Evolutionary conservation across 2,888 invertebrate species (phyloP).

Genomic region (Sceliomorpha sp.): DNA sequence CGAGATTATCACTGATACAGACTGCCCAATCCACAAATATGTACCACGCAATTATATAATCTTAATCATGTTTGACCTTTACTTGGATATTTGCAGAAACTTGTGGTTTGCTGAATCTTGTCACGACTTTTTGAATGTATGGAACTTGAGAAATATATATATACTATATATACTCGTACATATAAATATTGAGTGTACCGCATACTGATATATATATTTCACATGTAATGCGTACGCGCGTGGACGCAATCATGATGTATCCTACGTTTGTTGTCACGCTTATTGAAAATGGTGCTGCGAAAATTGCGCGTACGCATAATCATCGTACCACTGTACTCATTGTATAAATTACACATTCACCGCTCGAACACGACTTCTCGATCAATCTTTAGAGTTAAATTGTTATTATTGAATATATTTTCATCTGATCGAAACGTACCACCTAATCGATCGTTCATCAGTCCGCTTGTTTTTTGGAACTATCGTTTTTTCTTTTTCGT

Average conservation of each 20-base stretch:
- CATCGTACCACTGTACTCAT: constrained; percentile 78
- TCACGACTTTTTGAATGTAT: constrained; percentile 79
- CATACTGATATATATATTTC: constrained; percentile 18
- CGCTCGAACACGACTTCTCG: constrained; percentile 69
- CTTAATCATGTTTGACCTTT: constrained; percentile 77
- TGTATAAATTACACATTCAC: constrained; percentile 80
- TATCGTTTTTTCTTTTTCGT: no score
- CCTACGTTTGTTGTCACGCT: constrained; percentile 1
- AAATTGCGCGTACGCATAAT: constrained; percentile 53
- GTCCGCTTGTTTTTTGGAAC: constrained; percentile 66
- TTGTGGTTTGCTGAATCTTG: constrained; percentile 80
- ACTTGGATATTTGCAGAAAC: constrained; percentile 79
- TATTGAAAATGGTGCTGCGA: constrained; percentile 29
- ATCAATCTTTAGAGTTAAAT: constrained; percentile 60
- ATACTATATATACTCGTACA: constrained; percentile 44
- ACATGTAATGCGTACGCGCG: constrained; percentile 33
- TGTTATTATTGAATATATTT: constrained; percentile 61
- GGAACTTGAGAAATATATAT: constrained; percentile 72
- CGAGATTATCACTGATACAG: constrained; percentile 45
- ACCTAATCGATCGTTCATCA: constrained; percentile 66
- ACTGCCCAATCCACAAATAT: constrained; percentile 65
- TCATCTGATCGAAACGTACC: constrained; percentile 62
- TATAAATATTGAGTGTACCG: background rate
- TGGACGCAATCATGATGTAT: constrained; percentile 31
- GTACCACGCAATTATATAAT: constrained; percentile 73